Conservation (phyloP, 2,888 invertebrate species). For the Monopis laevigella region DNA sequence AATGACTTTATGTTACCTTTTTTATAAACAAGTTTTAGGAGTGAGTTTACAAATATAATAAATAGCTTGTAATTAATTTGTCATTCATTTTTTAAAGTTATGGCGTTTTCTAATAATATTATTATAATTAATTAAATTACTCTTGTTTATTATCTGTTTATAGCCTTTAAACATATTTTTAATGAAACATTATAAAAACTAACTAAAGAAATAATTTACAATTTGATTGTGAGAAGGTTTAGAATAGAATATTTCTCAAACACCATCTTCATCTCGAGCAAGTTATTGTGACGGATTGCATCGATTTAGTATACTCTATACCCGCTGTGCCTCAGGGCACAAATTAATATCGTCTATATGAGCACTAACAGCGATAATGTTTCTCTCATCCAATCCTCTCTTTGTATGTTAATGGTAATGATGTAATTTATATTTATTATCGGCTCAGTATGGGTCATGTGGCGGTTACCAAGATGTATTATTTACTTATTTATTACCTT, state of each 20-base stretch:
- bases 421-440: conserved; percentile 14
- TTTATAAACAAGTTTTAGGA: conserved; percentile 9
- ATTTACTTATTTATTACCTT: conserved; percentile 8
- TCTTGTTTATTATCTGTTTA: too few species aligned
- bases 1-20: conserved; percentile 35
- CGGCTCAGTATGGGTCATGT: conserved; percentile 1
- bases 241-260: not conserved
- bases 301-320: conserved; percentile 16
- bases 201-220: too few species aligned
- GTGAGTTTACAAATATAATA: conserved; percentile 11
- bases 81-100: not conserved
- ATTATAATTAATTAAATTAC: conserved; percentile 2
- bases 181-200: too few species aligned
- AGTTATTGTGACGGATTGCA: conserved; percentile 10
- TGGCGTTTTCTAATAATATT: not conserved
- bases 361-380: conserved; percentile 10
- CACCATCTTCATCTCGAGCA: not conserved
- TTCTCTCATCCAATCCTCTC: conserved; percentile 9
- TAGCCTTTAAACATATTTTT: not conserved
- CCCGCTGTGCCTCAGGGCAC: conserved; percentile 1
- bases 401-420: conserved; percentile 16
- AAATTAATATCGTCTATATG: conserved; percentile 6
- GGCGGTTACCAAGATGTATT: conserved; percentile 7
- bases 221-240: too few species aligned
- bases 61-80: conserved; percentile 1